Evolutionary conservation across 2,888 invertebrate species (phyloP).

Genomic region (Falcaria lacertinaria): DNA sequence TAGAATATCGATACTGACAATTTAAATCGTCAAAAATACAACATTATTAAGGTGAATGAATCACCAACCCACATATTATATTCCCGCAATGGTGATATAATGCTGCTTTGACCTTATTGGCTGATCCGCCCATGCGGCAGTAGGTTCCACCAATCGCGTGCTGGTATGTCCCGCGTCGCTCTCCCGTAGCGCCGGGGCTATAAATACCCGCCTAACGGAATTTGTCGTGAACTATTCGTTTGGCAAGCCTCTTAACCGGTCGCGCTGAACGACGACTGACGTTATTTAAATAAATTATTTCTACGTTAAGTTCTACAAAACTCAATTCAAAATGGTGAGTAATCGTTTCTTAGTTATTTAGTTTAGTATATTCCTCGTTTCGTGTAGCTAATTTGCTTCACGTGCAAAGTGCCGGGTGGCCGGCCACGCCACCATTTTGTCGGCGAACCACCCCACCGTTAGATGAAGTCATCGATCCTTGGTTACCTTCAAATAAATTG

Average conservation of each 20-base stretch:
- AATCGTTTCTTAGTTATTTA: conserved; percentile 17
- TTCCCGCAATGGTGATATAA: conserved; percentile 75
- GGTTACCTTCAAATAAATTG: neutral
- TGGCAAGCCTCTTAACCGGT: conserved; percentile 85
- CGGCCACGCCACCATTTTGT: conserved; percentile 69
- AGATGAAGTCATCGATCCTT: neutral
- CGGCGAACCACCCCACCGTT: conserved; percentile 33
- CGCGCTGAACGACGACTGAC: conserved; percentile 79
- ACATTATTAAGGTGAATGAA: conserved; percentile 32
- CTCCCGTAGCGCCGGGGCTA: conserved; percentile 69
- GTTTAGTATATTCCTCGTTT: conserved; percentile 7
- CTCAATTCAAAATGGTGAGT: conserved; percentile 76
- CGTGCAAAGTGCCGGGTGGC: conserved; percentile 41
- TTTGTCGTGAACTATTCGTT: conserved; percentile 80
- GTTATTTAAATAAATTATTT: conserved; percentile 66
- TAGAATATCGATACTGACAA: conserved; percentile 17
- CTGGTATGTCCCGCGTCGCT: conserved; percentile 64
- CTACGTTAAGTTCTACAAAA: conserved; percentile 69
- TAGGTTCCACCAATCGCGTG: conserved; percentile 67
- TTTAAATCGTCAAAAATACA: conserved; percentile 26
- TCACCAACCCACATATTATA: conserved; percentile 72
- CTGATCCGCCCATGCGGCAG: conserved; percentile 65
- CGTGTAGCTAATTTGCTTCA: conserved; percentile 3
- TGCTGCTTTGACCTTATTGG: conserved; percentile 68
- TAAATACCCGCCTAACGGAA: conserved; percentile 76